Base-by-base conservation (phyloP, 2,113 vertebrate genomes). In the Ardeotis arabs region DNA sequence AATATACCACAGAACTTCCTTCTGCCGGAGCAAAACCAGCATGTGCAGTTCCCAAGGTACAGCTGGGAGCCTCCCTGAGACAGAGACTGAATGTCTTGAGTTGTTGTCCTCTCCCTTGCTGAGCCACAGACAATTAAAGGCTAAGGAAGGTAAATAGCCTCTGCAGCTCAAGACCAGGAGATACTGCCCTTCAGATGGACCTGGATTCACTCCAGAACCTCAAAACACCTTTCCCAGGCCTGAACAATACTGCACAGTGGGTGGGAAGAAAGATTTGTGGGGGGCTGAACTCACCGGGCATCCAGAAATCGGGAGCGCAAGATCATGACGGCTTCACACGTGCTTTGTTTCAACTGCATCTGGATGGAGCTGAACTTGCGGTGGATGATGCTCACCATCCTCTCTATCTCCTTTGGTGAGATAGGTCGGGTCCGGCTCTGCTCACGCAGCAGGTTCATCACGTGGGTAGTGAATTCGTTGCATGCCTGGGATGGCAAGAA, bases 291-390 rank as follows among this genome's bases (percentile, higher is more conserved):
- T 97, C 95, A 99, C 99, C 99, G 98, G 35, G 99, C 99, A 1
- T 99, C 99, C 82, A 99, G 99, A 94, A 99, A 99, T 81, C 99
- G 99, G 22, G 99, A 99, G 90, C 99, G 99, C 97, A 99, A 98
- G 98, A 99, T 99, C 99, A 99, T 99, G 97, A 99, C 99, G 0
- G 99, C 99, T 96, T 99, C 99, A 5, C 99, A 99, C 14, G 99
- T 99, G 98, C 99, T 99, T 97, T 99, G 99, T 84, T 99, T 99
- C 45, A 99, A 98, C 98, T 99, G 99, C 99, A 99, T 99, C 98
- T 99, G 99, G 98, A 99, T 99, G 98, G 99, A 99, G 98, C 99
- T 99, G 98, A 99, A 99, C 98, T 99, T 99, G 98, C 99, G 99
- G 97, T 99, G 99, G 98, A 99, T 99, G 98, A 99, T 99, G 98